Evolutionary conservation across 1,140 invertebrate genomes (phyloP).

Genomic region (Samia ricini): DNA sequence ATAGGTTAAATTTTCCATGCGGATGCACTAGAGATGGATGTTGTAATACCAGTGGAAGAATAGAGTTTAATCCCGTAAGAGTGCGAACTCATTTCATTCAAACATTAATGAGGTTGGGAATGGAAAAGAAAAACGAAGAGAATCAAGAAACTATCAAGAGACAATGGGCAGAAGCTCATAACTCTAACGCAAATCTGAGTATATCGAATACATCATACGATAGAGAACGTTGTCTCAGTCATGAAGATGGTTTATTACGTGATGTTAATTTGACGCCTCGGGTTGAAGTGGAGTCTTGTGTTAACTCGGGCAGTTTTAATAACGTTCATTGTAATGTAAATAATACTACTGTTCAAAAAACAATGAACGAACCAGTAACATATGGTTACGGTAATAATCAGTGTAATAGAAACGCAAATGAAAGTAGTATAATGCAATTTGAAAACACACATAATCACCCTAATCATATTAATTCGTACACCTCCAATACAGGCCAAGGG

Average conservation of each 20-base stretch:
- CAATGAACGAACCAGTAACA: constrained; percentile 38
- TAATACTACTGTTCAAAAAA: constrained; percentile 29
- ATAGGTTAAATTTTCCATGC: constrained; percentile 97
- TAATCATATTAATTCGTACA: constrained; percentile 51
- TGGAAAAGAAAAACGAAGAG: constrained; percentile 83
- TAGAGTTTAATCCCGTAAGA: constrained; percentile 97
- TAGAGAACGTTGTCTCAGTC: constrained; percentile 45
- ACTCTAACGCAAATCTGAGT: constrained; percentile 41
- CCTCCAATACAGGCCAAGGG: constrained; percentile 62
- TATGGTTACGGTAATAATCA: constrained; percentile 38
- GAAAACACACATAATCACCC: constrained; percentile 49
- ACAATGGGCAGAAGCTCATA: constrained; percentile 54
- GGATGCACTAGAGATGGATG: constrained; percentile 97
- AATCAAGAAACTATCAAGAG: constrained; percentile 61
- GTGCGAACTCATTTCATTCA: constrained; percentile 99
- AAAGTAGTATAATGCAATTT: constrained; percentile 43
- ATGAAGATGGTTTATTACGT: constrained; percentile 66
- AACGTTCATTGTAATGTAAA: constrained; percentile 78
- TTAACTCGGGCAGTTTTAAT: constrained; percentile 81
- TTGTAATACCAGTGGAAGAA: constrained; percentile 93
- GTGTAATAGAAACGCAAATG: constrained; percentile 37
- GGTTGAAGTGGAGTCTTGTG: constrained; percentile 80
- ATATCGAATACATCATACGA: constrained; percentile 45
- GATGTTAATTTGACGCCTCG: constrained; percentile 78
- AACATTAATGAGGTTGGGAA: constrained; percentile 95